Conservation (phyloP, 2,888 invertebrate genomes). For the Laothoe populi region DNA sequence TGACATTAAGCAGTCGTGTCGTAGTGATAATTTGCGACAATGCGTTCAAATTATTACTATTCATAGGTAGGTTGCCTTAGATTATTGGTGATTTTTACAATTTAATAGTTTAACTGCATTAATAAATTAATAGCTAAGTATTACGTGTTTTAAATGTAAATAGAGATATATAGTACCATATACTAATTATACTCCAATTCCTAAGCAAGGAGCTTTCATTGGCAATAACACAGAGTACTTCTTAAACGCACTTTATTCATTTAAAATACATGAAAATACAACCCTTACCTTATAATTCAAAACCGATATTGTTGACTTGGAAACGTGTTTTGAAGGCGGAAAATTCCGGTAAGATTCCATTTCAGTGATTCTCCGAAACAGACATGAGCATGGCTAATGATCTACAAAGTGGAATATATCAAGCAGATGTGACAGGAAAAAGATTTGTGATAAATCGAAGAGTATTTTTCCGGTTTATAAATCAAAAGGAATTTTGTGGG, state of each 20-base stretch:
- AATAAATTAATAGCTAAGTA: too few species aligned
- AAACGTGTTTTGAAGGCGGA: background rate
- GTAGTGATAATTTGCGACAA: constrained; percentile 1
- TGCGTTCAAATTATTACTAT: background rate
- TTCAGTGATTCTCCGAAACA: background rate
- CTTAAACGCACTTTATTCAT: too few species aligned
- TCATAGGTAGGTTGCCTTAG: too few species aligned
- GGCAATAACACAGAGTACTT: too few species aligned
- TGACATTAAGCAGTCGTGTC: constrained; percentile 2
- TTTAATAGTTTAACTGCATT: too few species aligned
- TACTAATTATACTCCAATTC: too few species aligned
- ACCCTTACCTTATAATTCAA: too few species aligned
- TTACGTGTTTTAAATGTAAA: too few species aligned
- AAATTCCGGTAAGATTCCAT: constrained; percentile 1
- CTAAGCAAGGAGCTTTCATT: too few species aligned
- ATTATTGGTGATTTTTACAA: too few species aligned
- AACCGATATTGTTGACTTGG: background rate
- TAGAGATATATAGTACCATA: too few species aligned
- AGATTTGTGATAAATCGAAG: constrained; percentile 52
- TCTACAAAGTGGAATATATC: constrained; percentile 33
- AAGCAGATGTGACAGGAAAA: constrained; percentile 39
- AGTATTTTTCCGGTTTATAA: constrained; percentile 58
- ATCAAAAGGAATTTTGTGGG: constrained; percentile 49
- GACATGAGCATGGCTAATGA: constrained; percentile 10
- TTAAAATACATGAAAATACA: too few species aligned